Conservation (phyloP, 2,888 invertebrate genomes). For the Agriopis marginaria region DNA sequence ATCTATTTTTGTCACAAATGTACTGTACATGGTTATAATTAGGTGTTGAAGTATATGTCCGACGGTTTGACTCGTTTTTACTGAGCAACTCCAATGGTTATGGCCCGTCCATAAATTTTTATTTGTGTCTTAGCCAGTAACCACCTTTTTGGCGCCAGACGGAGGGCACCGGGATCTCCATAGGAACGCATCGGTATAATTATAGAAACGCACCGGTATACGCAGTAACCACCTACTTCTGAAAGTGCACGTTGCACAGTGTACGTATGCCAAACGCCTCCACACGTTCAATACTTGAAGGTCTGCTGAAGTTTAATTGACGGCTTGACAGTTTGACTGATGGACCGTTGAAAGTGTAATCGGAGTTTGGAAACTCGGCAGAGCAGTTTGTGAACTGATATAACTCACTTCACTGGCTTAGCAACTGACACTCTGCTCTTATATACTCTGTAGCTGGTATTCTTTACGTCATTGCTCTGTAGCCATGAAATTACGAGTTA, state of each 20-base stretch:
- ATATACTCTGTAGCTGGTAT: background rate
- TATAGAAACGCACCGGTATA: no score
- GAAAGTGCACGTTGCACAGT: background rate
- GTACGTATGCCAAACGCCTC: slow-evolving; percentile 7
- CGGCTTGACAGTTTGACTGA: slow-evolving; percentile 13
- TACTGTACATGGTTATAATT: no score
- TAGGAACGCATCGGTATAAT: no score
- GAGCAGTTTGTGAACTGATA: slow-evolving; percentile 12
- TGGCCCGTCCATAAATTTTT: no score
- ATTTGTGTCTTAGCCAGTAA: no score
- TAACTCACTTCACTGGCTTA: background rate
- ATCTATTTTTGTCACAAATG: no score
- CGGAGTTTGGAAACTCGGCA: slow-evolving; percentile 10
- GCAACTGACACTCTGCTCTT: background rate
- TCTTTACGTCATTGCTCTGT: no score
- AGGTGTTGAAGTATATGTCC: no score
- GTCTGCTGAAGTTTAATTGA: slow-evolving; percentile 8
- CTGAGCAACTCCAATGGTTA: no score
- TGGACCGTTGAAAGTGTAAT: slow-evolving; percentile 15
- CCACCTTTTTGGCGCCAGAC: no score
- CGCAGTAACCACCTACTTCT: background rate
- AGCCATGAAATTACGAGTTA: background rate
- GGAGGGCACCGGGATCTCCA: no score
- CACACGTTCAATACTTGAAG: slow-evolving; percentile 10
- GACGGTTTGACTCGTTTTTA: no score